A percentile compares a stretch with the other conserved stretches of the same genome.
These are phyloP conservation scores for Perizoma affinitatum DNA, from an alignment of 2,888 invertebrate species.

Conservation along the genomic window DNA sequence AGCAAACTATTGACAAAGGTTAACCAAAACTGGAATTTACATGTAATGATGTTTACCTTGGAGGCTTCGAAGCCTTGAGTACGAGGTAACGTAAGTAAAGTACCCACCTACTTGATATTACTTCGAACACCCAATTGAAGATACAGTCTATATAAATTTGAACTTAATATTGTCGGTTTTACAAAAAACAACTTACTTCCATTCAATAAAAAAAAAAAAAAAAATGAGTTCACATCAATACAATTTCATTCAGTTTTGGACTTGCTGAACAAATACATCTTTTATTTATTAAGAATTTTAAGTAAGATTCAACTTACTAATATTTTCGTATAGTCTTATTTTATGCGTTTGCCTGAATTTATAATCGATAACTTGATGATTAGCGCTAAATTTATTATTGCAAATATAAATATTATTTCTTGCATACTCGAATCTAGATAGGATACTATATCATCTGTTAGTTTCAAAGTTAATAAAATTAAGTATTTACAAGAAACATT, in stretches of 20 bases:
- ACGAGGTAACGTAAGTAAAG: slow-evolving; percentile 20
- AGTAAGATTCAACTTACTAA: background rate
- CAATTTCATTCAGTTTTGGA: too few relatives aligned
- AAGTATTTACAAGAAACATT: slow-evolving; percentile 78
- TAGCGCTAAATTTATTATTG: slow-evolving; percentile 79
- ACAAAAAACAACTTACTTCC: background rate
- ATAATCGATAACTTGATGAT: slow-evolving; percentile 25
- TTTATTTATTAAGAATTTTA: too few relatives aligned
- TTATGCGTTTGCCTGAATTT: slow-evolving; percentile 53
- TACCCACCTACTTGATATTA: slow-evolving; percentile 16
- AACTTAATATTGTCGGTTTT: background rate
- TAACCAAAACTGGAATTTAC: slow-evolving; percentile 38
- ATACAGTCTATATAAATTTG: background rate
- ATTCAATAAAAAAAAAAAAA: too few relatives aligned
- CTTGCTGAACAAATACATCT: too few relatives aligned
- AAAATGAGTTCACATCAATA: too few relatives aligned
- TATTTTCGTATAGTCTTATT: slow-evolving; percentile 11
- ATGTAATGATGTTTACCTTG: slow-evolving; percentile 52
- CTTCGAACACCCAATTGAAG: slow-evolving; percentile 11
- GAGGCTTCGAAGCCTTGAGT: slow-evolving; percentile 23
- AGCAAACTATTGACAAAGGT: slow-evolving; percentile 31
- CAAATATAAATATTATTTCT: slow-evolving; percentile 75
- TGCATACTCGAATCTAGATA: slow-evolving; percentile 80
- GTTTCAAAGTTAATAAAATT: slow-evolving; percentile 83
- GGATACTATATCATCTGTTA: slow-evolving; percentile 83